phyloP scores from a whole-genome alignment of 2,797 vertebrate genomes.

The Falco concolor region DNA sequence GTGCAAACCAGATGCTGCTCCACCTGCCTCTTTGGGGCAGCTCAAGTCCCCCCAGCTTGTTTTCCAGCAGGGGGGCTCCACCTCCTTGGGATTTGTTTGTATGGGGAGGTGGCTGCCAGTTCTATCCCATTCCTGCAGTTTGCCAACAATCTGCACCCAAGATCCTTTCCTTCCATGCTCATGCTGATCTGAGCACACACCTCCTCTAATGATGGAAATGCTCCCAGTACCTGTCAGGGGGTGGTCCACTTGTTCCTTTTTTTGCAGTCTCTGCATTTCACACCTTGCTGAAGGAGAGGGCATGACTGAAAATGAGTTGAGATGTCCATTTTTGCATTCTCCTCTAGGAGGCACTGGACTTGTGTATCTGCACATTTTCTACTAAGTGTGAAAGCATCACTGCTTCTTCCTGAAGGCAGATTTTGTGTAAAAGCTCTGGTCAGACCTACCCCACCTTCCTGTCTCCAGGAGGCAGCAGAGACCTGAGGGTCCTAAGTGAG shows the following conservation, averaged over 20 bases:
- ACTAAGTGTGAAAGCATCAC: not conserved
- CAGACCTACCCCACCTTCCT: not conserved
- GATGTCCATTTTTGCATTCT: not conserved
- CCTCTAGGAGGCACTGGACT: not conserved
- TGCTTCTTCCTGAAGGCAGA: not conserved
- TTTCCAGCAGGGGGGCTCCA: not conserved
- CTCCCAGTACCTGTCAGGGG: not conserved
- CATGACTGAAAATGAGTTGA: not conserved
- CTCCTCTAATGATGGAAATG: not conserved
- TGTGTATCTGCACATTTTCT: not conserved
- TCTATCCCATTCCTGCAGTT: not conserved
- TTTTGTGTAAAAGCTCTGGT: not conserved
- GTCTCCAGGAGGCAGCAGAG: not conserved
- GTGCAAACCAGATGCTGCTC: not conserved
- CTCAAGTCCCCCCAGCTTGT: not conserved
- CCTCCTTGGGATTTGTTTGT: not conserved
- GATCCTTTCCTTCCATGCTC: not conserved
- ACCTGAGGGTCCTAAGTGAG: not conserved
- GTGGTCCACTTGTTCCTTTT: not conserved
- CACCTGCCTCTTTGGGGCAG: not conserved
- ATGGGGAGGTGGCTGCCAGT: not conserved
- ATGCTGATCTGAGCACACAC: not conserved
- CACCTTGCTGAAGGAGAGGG: not conserved
- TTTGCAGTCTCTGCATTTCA: not conserved
- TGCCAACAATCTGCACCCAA: not conserved